Percentiles rank a stretch among this genome's conserved stretches.
Evolutionary conservation across 1,140 invertebrate genomes (phyloP).

Genomic region (Ceratina japonica): DNA sequence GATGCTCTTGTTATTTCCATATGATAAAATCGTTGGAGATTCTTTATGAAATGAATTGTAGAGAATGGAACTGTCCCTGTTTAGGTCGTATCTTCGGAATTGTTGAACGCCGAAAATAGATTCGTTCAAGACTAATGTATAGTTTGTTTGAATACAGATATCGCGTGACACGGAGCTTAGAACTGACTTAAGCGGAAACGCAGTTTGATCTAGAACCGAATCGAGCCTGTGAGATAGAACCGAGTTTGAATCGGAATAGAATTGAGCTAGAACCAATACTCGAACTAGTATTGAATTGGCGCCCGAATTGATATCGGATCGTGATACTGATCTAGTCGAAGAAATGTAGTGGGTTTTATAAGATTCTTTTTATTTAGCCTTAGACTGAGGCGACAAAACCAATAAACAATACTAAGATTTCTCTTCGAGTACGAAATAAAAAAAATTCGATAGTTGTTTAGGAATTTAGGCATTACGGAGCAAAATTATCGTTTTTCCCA

Average conservation of each 20-base stretch:
- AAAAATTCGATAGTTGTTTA: no score
- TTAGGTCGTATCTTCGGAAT: no score
- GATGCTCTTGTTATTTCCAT: no score
- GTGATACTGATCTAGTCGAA: slow-evolving; percentile 3
- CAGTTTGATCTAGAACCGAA: neutral
- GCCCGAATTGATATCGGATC: neutral
- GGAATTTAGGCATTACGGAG: no score
- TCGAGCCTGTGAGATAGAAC: neutral
- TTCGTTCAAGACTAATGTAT: neutral
- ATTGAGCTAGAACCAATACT: slow-evolving; percentile 8
- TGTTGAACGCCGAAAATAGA: neutral
- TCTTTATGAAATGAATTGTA: no score
- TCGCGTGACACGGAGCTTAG: slow-evolving; percentile 3
- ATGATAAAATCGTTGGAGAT: no score
- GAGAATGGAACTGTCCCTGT: no score
- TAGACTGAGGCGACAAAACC: no score
- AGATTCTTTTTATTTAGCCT: no score
- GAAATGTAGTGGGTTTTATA: neutral
- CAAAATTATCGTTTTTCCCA: no score
- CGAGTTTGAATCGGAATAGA: slow-evolving; percentile 1
- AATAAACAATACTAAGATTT: neutral
- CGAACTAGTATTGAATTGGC: neutral
- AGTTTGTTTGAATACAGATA: neutral
- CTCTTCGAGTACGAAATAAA: neutral
- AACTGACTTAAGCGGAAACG: slow-evolving; percentile 9